Evolutionary conservation across 2,797 vertebrate genomes (phyloP).

Genomic region (Ambastaia sidthimunki): DNA sequence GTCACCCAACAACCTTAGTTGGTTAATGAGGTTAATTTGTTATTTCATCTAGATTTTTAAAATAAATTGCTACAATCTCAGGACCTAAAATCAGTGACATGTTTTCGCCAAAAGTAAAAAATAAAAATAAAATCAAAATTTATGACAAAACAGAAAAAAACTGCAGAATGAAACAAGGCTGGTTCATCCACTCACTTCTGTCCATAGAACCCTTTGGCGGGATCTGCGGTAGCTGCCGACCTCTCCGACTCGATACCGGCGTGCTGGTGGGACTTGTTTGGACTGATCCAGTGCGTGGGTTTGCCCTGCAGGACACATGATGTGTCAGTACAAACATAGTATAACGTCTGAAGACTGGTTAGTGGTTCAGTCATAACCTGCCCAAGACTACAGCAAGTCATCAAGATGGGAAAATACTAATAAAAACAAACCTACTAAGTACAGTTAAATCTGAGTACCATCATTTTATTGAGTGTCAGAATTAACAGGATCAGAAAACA

Average conservation of each 20-base stretch:
- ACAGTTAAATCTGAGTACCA: conserved; percentile 6
- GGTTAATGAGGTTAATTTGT: background rate
- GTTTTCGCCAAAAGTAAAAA: too few relatives aligned
- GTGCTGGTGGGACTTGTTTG: conserved; percentile 89
- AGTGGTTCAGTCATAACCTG: conserved; percentile 8
- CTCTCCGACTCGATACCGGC: conserved; percentile 80
- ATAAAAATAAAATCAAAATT: too few relatives aligned
- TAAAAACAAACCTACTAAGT: background rate
- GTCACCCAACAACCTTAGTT: background rate
- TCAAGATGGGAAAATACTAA: conserved; percentile 13
- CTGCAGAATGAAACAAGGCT: background rate
- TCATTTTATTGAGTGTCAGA: background rate
- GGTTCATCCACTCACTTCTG: conserved; percentile 85
- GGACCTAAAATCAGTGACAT: too few relatives aligned
- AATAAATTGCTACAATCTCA: too few relatives aligned
- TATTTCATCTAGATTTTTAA: too few relatives aligned
- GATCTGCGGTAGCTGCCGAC: conserved; percentile 87
- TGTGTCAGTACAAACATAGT: conserved; percentile 17
- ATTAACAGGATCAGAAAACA: conserved; percentile 6
- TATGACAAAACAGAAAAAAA: background rate
- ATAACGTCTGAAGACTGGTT: background rate
- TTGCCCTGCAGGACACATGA: conserved; percentile 77
- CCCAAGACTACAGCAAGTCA: conserved; percentile 9
- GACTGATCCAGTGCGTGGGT: conserved; percentile 83
- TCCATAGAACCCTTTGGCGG: conserved; percentile 87